phyloP scores from a whole-genome alignment of 2,113 vertebrate genomes.

The Piaya cayana region DNA sequence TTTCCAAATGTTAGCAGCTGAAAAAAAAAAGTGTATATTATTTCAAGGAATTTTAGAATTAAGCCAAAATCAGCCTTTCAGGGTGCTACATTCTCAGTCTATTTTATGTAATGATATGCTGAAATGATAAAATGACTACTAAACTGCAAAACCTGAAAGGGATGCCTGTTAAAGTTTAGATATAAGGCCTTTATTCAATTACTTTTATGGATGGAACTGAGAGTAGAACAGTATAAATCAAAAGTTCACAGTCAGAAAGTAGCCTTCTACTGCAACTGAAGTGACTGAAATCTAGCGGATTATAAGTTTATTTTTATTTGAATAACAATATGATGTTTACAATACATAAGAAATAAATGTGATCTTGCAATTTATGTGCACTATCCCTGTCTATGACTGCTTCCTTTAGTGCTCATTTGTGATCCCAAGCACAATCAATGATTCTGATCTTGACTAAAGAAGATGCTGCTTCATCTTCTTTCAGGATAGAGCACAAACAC shows the following conservation, averaged over 20 bases:
- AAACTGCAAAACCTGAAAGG: background rate
- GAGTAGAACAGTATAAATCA: background rate
- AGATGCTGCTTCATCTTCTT: background rate
- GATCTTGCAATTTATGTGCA: background rate
- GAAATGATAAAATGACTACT: background rate
- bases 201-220: background rate
- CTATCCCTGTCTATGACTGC: background rate
- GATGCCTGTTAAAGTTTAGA: background rate
- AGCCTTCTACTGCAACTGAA: background rate
- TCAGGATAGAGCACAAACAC: background rate
- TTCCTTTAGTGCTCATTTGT: background rate
- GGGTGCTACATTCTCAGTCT: background rate
- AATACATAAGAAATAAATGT: background rate
- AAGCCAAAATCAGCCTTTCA: conserved; percentile 34
- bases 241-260: background rate
- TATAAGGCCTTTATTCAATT: background rate
- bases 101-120: background rate
- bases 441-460: background rate
- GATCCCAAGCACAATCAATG: background rate
- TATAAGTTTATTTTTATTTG: background rate
- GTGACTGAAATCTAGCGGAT: background rate
- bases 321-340: background rate
- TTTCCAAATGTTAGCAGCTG: conserved; percentile 51
- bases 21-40: conserved; percentile 8
- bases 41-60: background rate